Evolutionary conservation across 1,140 invertebrate genomes (phyloP).

Genomic region (Melanaphis sacchari): DNA sequence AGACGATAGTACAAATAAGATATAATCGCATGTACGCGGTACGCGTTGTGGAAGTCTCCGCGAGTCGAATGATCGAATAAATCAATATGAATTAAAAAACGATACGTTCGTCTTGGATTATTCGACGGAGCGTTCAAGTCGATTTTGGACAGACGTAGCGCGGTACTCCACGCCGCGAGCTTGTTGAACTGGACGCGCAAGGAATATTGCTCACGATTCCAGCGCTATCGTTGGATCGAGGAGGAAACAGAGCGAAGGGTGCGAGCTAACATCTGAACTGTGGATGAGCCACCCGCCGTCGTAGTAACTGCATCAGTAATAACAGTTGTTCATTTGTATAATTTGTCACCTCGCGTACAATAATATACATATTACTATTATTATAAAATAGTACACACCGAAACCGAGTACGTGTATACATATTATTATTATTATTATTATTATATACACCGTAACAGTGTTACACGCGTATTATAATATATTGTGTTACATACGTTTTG

Average conservation of each 20-base stretch:
- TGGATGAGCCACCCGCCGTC: not conserved
- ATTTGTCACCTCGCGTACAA: not conserved
- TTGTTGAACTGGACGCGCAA: not conserved
- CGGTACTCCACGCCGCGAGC: not conserved
- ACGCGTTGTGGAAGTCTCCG: not conserved
- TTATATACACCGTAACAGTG: not conserved
- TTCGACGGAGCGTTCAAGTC: not conserved
- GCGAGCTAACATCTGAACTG: not conserved
- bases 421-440: not conserved
- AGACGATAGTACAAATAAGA: not conserved
- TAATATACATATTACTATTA: conserved; percentile 4
- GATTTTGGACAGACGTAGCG: not conserved
- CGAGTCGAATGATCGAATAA: not conserved
- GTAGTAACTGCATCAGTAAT: not conserved
- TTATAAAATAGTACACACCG: not conserved
- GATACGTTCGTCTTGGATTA: not conserved
- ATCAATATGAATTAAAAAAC: not conserved
- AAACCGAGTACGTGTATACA: not conserved
- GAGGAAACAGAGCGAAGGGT: too few species aligned
- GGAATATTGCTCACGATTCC: not conserved
- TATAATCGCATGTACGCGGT: not conserved
- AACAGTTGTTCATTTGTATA: conserved; percentile 14
- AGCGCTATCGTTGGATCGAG: not conserved
- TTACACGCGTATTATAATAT: not conserved
- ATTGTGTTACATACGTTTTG: conserved; percentile 21